Evolutionary conservation across 2,797 vertebrate genomes (phyloP), one percentile per base, ranked within the genome.

Genomic region (Hydrocynus forskahlii): DNA sequence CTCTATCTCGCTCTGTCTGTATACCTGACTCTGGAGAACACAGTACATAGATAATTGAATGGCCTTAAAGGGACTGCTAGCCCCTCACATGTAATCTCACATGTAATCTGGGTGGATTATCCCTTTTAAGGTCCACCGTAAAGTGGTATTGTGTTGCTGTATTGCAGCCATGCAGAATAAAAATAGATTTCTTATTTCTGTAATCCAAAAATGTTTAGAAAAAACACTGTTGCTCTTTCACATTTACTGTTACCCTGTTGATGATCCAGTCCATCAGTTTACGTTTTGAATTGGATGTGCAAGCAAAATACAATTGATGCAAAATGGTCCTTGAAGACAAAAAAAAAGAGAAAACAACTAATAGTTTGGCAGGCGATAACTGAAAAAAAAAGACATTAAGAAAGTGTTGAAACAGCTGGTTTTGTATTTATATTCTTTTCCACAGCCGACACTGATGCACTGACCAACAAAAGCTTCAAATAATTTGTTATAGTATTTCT

Each of bases 111-210:
- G 73, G 57, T 52, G 29, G 72, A 78, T 70, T 16, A 50, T 70
- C 75, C 45, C 52, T 60, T 76, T 79, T 35, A 79, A 50, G 43
- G 55, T 59, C 21, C 76, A 82, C 57, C 43, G 67, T 76, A 73
- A 79, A 82, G 73, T 82, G 76, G 81, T 79, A 76, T 66, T 45
- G 52, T 70, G 71, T 74, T 57, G 75, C 77, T 64, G 54, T 84
- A 72, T 73, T 71, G 73, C 81, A 79, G 66, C 19, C 72, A 63
- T 78, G 63, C 60, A 80, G 72, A 71, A 59, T 21, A 52, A 35
- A 48, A 63, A 69, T n/a, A 38, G 54, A 71, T 5, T n/a, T n/a
- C 9, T 43, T 43, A 57, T 52, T 40, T 72, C 25, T 60, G 35
- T 25, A 17, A 55, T 54, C 7, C 9, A 35, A 72, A 57, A 48